Conservation (phyloP, 2,888 invertebrate species). For the Aricia artaxerxes region DNA sequence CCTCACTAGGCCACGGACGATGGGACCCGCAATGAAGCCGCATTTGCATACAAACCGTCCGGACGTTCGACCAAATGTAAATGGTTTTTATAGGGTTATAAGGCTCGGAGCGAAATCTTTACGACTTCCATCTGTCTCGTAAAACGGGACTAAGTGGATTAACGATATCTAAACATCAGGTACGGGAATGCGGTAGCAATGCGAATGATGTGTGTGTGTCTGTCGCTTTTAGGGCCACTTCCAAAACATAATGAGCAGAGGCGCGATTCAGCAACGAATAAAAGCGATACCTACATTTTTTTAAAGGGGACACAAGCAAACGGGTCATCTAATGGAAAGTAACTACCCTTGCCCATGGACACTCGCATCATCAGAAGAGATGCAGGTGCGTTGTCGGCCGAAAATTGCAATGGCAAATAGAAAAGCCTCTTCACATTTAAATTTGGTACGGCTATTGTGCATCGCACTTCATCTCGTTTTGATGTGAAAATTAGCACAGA, state of each 20-base stretch:
- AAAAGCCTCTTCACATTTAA: too few species aligned
- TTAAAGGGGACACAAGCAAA: too few species aligned
- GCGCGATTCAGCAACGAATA: too few species aligned
- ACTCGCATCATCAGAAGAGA: too few species aligned
- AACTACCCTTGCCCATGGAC: too few species aligned
- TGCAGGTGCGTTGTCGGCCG: too few species aligned
- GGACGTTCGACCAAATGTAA: conserved; percentile 37
- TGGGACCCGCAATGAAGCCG: background rate
- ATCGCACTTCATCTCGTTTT: background rate
- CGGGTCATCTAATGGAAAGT: too few species aligned
- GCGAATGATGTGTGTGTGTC: background rate
- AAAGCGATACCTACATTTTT: too few species aligned
- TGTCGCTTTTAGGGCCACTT: background rate
- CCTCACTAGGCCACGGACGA: background rate
- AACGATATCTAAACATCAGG: conserved; percentile 14
- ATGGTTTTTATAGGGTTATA: conserved; percentile 39
- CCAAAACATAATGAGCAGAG: too few species aligned
- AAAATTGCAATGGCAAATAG: too few species aligned
- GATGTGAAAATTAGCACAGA: background rate
- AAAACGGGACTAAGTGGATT: conserved; percentile 21
- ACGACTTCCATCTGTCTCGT: conserved; percentile 33
- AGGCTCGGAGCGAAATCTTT: conserved; percentile 36
- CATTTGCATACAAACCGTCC: conserved; percentile 37
- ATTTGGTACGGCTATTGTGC: background rate
- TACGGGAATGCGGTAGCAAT: background rate